phyloP scores from a whole-genome alignment of 2,113 vertebrate genomes.

The Oryctolagus cuniculus region DNA sequence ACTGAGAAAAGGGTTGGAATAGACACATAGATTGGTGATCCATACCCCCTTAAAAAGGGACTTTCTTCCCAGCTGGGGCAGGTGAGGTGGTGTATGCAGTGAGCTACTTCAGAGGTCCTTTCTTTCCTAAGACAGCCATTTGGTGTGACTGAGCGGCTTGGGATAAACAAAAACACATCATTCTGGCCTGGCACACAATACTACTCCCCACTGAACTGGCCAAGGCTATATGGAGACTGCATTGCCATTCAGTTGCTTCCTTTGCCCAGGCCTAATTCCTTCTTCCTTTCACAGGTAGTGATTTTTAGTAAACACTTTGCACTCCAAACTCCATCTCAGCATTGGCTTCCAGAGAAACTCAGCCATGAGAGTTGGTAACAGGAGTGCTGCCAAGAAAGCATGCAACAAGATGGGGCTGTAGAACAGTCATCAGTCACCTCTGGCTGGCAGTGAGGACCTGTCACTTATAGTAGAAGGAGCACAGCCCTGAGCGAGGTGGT shows the following conservation, averaged over 20 bases:
- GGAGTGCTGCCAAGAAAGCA: not conserved
- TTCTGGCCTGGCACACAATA: not conserved
- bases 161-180: not conserved
- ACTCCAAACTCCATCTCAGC: not conserved
- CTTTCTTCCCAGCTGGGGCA: not conserved
- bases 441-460: not conserved
- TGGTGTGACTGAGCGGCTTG: not conserved
- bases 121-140: not conserved
- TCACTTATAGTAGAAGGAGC: not conserved
- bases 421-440: not conserved
- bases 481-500: not conserved
- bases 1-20: not conserved
- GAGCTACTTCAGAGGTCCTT: not conserved
- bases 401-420: not conserved
- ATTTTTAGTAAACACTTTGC: not conserved
- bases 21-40: not conserved
- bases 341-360: not conserved
- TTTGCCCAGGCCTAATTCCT: not conserved
- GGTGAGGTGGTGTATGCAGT: not conserved
- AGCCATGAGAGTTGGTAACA: not conserved
- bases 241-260: not conserved
- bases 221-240: not conserved
- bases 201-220: not conserved
- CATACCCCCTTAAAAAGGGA: not conserved
- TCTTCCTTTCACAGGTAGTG: not conserved